phyloP scores from a whole-genome alignment of 2,797 vertebrate species.

The Sebastolobus alascanus region DNA sequence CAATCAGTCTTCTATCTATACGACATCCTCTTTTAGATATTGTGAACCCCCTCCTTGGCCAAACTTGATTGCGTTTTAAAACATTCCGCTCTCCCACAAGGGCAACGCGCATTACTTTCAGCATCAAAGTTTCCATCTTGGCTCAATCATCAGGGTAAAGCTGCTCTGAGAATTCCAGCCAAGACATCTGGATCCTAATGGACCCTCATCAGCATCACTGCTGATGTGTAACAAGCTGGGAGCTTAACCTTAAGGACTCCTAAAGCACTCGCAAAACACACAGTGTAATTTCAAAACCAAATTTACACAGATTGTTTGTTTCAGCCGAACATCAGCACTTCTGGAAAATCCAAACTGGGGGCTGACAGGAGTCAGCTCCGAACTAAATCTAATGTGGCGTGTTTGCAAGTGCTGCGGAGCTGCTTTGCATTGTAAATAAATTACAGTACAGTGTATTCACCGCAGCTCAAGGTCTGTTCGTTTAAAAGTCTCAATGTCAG shows the following conservation, averaged over 20 bases:
- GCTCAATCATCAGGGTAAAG: constrained; percentile 30
- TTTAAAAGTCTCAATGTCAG: constrained; percentile 23
- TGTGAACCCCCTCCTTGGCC: constrained; percentile 10
- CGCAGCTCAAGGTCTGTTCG: constrained; percentile 13
- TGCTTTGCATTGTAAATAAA: constrained; percentile 18
- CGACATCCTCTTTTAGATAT: constrained; percentile 21
- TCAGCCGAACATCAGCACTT: not conserved
- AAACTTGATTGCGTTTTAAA: constrained; percentile 38
- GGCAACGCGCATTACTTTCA: constrained; percentile 8
- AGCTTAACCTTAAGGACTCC: constrained; percentile 46
- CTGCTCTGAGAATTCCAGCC: constrained; percentile 43
- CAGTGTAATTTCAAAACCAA: constrained; percentile 25
- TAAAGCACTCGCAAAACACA: constrained; percentile 31
- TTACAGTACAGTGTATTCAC: constrained; percentile 1
- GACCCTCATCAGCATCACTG: constrained; percentile 62
- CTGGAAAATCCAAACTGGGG: not conserved
- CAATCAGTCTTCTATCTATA: constrained; percentile 20
- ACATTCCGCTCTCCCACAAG: constrained; percentile 6
- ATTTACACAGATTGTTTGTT: constrained; percentile 8
- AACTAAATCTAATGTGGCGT: constrained; percentile 22
- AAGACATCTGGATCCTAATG: constrained; percentile 75
- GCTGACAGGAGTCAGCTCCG: not conserved
- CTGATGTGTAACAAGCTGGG: constrained; percentile 45
- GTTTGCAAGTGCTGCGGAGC: constrained; percentile 20
- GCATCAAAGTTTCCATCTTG: constrained; percentile 41